A percentile compares a stretch with the other conserved stretches of the same genome.
These are phyloP conservation scores for Caenorhabditis imperialis DNA, from an alignment of 2,888 invertebrate genomes.

Conservation along the genomic window DNA sequence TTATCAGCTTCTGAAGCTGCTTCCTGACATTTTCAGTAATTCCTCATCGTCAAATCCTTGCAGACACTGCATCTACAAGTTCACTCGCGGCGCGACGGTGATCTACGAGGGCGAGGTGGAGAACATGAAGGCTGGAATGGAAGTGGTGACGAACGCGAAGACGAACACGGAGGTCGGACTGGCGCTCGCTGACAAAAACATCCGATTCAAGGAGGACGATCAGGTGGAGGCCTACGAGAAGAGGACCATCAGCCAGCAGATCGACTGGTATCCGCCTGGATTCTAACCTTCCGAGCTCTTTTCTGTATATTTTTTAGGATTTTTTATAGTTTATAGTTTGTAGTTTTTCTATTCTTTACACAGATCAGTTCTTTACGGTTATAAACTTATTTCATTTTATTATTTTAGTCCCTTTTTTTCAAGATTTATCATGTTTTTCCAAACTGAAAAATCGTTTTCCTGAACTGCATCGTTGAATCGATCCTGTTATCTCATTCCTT, in stretches of 20 bases:
- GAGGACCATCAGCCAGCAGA: constrained; percentile 83
- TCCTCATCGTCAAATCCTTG: too few species aligned
- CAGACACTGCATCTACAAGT: constrained; percentile 65
- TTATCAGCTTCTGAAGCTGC: too few species aligned
- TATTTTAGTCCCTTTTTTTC: not conserved
- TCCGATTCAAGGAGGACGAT: constrained; percentile 83
- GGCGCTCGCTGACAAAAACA: constrained; percentile 61
- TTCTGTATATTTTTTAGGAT: constrained; percentile 17
- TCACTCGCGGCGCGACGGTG: constrained; percentile 57
- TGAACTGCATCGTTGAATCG: too few species aligned
- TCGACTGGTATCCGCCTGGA: constrained; percentile 81
- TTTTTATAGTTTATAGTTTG: too few species aligned
- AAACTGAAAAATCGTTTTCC: too few species aligned
- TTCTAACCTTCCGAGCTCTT: constrained; percentile 57
- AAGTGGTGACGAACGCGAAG: constrained; percentile 63
- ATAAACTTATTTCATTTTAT: not conserved
- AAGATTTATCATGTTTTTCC: constrained; percentile 2
- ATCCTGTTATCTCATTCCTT: too few species aligned
- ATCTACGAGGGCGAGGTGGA: constrained; percentile 73
- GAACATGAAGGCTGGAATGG: constrained; percentile 73
- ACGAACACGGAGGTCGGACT: constrained; percentile 69
- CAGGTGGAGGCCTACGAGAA: constrained; percentile 85
- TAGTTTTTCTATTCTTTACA: constrained; percentile 5
- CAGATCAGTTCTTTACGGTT: constrained; percentile 9
- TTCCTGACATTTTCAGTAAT: too few species aligned